phyloP scores from a whole-genome alignment of 2,113 vertebrate species.

The Strix uralensis region DNA sequence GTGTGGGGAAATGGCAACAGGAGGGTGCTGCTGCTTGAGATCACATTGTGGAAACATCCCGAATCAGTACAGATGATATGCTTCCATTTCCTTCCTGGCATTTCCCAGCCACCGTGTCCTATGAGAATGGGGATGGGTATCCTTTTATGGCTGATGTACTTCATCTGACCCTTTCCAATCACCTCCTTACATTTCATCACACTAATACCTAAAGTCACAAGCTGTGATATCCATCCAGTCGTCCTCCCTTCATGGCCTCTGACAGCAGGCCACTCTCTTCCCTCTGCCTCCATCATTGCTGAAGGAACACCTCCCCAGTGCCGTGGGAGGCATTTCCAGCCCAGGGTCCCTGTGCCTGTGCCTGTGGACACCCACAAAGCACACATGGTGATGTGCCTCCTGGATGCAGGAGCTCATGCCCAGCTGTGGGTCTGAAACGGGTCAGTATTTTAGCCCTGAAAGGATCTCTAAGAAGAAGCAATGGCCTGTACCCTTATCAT shows the following conservation, averaged over 20 bases:
- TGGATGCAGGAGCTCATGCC: background rate
- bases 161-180: background rate
- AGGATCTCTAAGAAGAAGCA: background rate
- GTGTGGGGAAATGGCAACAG: background rate
- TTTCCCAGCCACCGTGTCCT: background rate
- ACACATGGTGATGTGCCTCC: background rate
- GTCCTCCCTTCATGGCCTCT: background rate
- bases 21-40: background rate
- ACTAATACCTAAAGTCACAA: background rate
- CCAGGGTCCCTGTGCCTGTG: background rate
- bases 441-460: background rate
- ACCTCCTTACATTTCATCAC: background rate
- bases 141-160: background rate
- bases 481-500: background rate
- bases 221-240: background rate
- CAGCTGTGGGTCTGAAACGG: background rate
- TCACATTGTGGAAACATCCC: background rate
- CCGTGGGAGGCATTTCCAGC: background rate
- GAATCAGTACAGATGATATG: rapidly evolving
- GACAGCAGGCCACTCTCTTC: background rate
- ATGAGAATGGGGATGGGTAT: background rate
- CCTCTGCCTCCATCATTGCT: background rate
- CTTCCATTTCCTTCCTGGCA: background rate
- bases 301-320: background rate
- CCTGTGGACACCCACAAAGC: background rate